Base-by-base conservation (phyloP, 2,113 vertebrate species). In the Garra rufa region DNA sequence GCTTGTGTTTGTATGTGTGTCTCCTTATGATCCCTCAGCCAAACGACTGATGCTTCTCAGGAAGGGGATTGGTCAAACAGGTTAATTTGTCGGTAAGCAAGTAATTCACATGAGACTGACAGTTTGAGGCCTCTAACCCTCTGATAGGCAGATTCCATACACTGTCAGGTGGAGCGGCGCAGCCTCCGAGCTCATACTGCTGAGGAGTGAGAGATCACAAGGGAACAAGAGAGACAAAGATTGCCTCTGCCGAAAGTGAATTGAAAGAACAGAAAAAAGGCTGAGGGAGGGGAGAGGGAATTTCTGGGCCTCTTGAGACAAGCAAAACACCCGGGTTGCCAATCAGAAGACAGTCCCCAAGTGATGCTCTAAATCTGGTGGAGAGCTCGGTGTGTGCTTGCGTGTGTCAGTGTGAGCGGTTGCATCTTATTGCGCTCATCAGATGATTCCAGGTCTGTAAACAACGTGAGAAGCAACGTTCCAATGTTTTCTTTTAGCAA, bases 61-160 rank as follows among this genome's bases (percentile, higher is more conserved):
- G n/a, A 48, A 78, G 43, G 43, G 5, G 55, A 73, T 76, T 79
- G 76, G 76, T 83, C 76, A 86, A 82, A 80, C 73, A 85, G 87
- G 85, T 82, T 85, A 79, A 80, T 85, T 85, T 28, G 14, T 61
- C 43, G 24, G 57, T 83, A 83, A 80, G 80, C 61, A 76, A 74
- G 76, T 76, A 78, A 50, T 65, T 83, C 80, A 59, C 69, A 52
- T 78, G 63, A 77, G 81, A 77, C 11, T 43, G 38, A 61, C 43
- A 43, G 73, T 84, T 70, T 70, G 30, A 77, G 28, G 83, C 61
- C 63, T 78, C 19, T 67, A 76, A 52, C 44, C 43, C 55, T 70
- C 75, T 71, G 83, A 70, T 78, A 70, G 75, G 75, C 75, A 55
- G 75, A 84, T 69, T 75, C 67, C 63, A 71, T 34, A 79, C 9